phyloP scores from a whole-genome alignment of 1,140 invertebrate genomes.

The Eciton burchellii region DNA sequence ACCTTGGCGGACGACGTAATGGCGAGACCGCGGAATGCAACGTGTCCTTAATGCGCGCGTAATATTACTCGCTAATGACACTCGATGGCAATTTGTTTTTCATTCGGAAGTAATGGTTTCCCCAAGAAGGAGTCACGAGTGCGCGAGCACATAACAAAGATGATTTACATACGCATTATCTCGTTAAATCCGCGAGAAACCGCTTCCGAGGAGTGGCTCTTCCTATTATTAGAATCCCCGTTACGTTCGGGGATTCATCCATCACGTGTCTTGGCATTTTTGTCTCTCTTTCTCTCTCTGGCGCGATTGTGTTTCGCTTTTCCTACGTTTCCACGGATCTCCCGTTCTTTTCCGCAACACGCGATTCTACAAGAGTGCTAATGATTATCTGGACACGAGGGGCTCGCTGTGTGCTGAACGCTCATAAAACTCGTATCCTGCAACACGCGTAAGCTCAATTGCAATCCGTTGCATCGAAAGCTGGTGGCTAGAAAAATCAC shows the following conservation, averaged over 20 bases:
- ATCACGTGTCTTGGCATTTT: neutral
- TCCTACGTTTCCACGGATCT: neutral
- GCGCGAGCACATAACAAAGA: neutral
- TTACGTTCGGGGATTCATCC: neutral
- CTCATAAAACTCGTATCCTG: neutral
- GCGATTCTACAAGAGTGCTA: neutral
- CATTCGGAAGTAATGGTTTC: neutral
- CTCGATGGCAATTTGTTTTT: constrained; percentile 18
- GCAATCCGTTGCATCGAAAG: constrained; percentile 1
- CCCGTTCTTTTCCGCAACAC: neutral
- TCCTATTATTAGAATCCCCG: neutral
- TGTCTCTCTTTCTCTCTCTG: too few relatives aligned
- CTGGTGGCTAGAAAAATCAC: neutral
- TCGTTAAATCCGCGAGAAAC: constrained; percentile 1
- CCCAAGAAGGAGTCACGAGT: neutral
- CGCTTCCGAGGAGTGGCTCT: neutral
- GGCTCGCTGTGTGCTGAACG: neutral
- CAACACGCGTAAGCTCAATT: neutral
- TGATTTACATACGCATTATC: neutral
- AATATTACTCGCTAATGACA: constrained; percentile 16
- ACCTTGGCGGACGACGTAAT: constrained; percentile 66
- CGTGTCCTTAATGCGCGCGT: constrained; percentile 5
- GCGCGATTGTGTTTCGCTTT: too few relatives aligned
- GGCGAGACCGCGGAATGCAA: constrained; percentile 8
- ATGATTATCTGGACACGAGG: constrained; percentile 6